Evolutionary conservation across 2,113 vertebrate species (phyloP).

Genomic region (Fulmarus glacialis): DNA sequence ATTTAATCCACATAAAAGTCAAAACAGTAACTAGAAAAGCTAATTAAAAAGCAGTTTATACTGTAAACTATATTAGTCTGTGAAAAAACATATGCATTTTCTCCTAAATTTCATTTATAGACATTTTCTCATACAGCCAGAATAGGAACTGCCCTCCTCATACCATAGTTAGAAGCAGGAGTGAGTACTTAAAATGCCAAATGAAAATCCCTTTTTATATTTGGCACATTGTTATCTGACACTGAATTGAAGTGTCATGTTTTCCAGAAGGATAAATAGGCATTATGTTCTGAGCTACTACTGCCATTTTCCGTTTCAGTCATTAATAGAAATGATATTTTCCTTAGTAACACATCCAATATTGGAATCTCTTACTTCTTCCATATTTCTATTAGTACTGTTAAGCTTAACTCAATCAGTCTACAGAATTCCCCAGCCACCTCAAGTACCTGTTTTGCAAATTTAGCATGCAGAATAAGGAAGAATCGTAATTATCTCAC

Average conservation of each 20-base stretch:
- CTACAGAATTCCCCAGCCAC: background rate
- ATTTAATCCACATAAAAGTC: background rate
- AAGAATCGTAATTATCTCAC: background rate
- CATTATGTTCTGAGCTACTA: slow-evolving; percentile 60
- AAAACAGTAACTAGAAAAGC: background rate
- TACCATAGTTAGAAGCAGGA: slow-evolving; percentile 15
- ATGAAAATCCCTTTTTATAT: slow-evolving; percentile 63
- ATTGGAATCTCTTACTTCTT: slow-evolving; percentile 22
- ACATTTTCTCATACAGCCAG: slow-evolving; percentile 35
- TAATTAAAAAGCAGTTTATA: background rate
- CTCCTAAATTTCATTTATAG: slow-evolving; percentile 42
- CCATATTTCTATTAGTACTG: background rate
- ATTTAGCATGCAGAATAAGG: background rate
- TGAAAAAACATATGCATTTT: background rate
- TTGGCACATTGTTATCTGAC: slow-evolving; percentile 42
- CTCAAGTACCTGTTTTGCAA: background rate
- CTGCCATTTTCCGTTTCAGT: slow-evolving; percentile 4
- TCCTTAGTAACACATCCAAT: slow-evolving; percentile 1
- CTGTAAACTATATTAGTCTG: background rate
- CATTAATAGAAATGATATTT: slow-evolving; percentile 17
- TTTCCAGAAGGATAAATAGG: slow-evolving; percentile 53
- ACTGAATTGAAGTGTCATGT: slow-evolving; percentile 52
- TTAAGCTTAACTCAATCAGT: background rate
- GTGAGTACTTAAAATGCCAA: slow-evolving; percentile 36
- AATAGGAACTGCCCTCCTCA: slow-evolving; percentile 22